These are phyloP conservation scores for Itoplectis maculator DNA, from an alignment of 2,888 invertebrate species.

Conservation along the genomic window DNA sequence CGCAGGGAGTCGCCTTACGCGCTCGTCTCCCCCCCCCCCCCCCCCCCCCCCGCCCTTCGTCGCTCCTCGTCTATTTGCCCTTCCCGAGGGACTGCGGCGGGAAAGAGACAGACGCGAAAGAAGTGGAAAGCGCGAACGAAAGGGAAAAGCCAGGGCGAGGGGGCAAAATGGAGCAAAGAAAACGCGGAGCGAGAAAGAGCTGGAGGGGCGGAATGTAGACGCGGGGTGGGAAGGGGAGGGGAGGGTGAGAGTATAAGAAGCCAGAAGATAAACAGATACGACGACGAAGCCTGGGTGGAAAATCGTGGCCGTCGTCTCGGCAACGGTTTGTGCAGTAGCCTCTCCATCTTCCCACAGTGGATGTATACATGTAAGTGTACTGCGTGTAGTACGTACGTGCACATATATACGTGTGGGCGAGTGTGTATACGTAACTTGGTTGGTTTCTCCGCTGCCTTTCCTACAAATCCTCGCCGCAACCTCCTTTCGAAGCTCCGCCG, in stretches of 20 bases:
- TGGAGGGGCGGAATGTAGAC: background rate
- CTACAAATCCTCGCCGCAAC: conserved; percentile 39
- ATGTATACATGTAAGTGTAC: conserved; percentile 33
- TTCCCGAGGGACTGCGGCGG: conserved; percentile 50
- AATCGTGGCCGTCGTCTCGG: conserved; percentile 49
- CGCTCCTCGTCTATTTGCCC: conserved; percentile 37
- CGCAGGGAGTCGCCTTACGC: conserved; percentile 62
- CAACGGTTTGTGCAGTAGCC: conserved; percentile 48
- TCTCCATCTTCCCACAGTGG: conserved; percentile 37
- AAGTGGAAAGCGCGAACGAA: conserved; percentile 53
- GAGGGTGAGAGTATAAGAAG: conserved; percentile 44
- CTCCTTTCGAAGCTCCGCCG: conserved; percentile 29
- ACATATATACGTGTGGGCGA: background rate
- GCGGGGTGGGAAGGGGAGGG: conserved; percentile 8
- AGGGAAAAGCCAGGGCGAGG: conserved; percentile 39
- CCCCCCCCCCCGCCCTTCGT: conserved; percentile 1
- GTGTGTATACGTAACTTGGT: background rate
- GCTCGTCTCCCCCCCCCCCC: too few relatives aligned
- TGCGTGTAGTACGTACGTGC: background rate
- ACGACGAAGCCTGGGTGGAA: conserved; percentile 45
- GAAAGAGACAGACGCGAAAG: conserved; percentile 65
- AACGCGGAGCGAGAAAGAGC: conserved; percentile 30
- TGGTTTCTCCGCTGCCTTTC: background rate
- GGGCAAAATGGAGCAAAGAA: conserved; percentile 32
- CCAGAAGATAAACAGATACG: conserved; percentile 73